These are phyloP conservation scores for Polyommatus icarus DNA, from an alignment of 2,888 invertebrate species.

Conservation along the genomic window DNA sequence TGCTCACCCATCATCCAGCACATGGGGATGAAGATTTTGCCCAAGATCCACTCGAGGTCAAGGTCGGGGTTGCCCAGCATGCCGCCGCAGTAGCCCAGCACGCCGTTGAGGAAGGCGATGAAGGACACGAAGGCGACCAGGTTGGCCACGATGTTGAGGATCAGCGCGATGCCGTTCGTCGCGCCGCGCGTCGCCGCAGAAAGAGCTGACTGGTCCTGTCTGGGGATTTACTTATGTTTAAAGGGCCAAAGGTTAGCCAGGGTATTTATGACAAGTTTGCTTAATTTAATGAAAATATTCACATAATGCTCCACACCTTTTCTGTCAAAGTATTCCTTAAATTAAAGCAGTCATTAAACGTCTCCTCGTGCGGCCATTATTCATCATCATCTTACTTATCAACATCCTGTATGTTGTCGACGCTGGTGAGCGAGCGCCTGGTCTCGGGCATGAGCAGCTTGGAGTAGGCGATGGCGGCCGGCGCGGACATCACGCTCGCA, in stretches of 20 bases:
- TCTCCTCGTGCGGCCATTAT: neutral
- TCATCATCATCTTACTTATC: constrained; percentile 78
- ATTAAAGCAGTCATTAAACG: no score
- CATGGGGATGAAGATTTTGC: constrained; percentile 94
- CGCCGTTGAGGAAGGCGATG: constrained; percentile 90
- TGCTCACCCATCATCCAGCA: constrained; percentile 90
- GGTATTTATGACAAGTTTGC: no score
- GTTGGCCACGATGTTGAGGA: constrained; percentile 94
- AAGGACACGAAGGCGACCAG: constrained; percentile 95
- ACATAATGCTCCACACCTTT: no score
- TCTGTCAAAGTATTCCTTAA: no score
- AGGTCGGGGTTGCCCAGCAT: constrained; percentile 85
- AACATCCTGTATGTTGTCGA: constrained; percentile 86
- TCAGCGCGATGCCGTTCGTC: constrained; percentile 87
- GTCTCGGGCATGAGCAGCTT: constrained; percentile 97
- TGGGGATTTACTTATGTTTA: no score
- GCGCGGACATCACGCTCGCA: constrained; percentile 97
- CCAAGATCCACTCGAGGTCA: constrained; percentile 87
- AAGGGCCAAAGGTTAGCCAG: no score
- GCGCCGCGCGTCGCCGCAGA: constrained; percentile 97
- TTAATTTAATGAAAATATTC: no score
- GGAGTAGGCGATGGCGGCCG: constrained; percentile 93
- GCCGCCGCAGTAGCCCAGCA: constrained; percentile 89
- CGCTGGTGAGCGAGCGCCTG: constrained; percentile 87
- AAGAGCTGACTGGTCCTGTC: constrained; percentile 89